Evolutionary conservation across 2,797 vertebrate genomes (phyloP), one percentile per base, ranked within the genome.

Genomic region (Notamacropus eugenii): DNA sequence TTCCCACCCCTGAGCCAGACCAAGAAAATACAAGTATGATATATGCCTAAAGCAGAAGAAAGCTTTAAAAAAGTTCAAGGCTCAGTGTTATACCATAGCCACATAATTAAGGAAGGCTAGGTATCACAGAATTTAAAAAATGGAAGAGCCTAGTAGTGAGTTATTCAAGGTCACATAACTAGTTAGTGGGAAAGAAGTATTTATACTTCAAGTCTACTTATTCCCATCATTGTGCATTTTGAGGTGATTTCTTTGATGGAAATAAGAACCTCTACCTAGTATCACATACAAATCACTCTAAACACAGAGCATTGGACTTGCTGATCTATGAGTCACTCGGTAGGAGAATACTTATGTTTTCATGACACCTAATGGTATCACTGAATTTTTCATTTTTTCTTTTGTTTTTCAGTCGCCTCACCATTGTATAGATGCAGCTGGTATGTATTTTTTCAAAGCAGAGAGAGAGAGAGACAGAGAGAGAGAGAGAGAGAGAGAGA

Each of bases 371-470:
- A 95, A 92, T 91, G 2, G 27, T 74, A 94, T 95, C 94, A 34
- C 52, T 90, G 11, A 90, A 34, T 92, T 90, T 58, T 54, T 56
- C 57, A 34, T 91, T 19, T 34, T 91, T 93, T 74, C 67, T 55
- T 92, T 54, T 93, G 57, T 31, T 94, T 96, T 90, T 9, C n/a
- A 90, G 90, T 94, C 95, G 58, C 90, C 94, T 97, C n/a, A 40
- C 93, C 94, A 40, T 74, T 92, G 67, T 96, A 92, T 55, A 3
- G 74, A 82, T 82, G 74, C 19, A 93, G 40, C 50, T 96, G 59
- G 24, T 57, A 67, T 92, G 97, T 95, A 95, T 93, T 74, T 96
- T 95, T 67, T 90, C 92, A 94, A 93, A 95, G 90, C 62, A n/a
- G 2, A 8, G 62, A 6, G 62, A 67, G 34, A n/a, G 62, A n/a